phyloP scores from a whole-genome alignment of 2,113 vertebrate genomes.

The Esox niger region DNA sequence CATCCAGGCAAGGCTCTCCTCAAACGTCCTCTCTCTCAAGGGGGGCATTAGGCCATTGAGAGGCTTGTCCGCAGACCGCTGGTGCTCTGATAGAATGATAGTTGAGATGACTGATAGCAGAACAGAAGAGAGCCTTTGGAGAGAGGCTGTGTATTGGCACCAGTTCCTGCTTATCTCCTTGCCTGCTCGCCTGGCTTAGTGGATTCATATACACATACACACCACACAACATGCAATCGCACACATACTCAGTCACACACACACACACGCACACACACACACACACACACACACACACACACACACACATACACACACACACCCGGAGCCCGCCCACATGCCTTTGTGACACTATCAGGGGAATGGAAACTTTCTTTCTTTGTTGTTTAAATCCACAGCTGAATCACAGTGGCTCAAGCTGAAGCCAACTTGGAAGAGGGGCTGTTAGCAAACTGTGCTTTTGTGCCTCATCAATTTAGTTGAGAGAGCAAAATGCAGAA shows the following conservation, averaged over 20 bases:
- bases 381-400: conserved; percentile 31
- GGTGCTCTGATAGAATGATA: background rate
- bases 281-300: no score
- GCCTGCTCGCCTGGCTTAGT: no score
- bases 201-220: no score
- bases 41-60: no score
- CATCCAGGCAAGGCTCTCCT: no score
- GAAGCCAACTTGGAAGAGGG: conserved; percentile 43
- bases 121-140: conserved; percentile 15
- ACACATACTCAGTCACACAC: no score
- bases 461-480: conserved; percentile 9
- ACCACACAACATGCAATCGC: no score
- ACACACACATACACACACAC: no score
- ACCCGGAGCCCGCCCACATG: background rate
- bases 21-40: no score
- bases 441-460: conserved; percentile 46
- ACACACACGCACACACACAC: no score
- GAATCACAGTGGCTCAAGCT: conserved; percentile 14
- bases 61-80: no score
- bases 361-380: conserved; percentile 10
- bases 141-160: conserved; percentile 24
- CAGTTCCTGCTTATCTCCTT: conserved; percentile 2
- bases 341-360: conserved; percentile 37
- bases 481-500: conserved; percentile 28
- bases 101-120: background rate